phyloP scores from a whole-genome alignment of 1,140 invertebrate species.

The Hyles vespertilio region DNA sequence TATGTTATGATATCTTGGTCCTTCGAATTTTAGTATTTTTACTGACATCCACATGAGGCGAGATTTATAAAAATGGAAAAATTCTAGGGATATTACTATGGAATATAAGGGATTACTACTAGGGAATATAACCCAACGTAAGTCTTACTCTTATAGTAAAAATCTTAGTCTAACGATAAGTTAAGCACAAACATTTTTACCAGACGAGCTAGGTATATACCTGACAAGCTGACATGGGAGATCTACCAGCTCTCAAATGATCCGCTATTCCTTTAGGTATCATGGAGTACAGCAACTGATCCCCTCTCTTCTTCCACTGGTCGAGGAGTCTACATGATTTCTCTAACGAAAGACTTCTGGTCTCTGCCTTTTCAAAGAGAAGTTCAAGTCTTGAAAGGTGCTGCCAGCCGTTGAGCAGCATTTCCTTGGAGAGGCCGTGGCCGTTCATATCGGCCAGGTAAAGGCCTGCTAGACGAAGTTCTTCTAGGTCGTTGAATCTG shows the following conservation, averaged over 20 bases:
- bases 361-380: constrained; percentile 87
- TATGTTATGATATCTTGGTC: too few relatives aligned
- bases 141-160: too few relatives aligned
- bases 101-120: too few relatives aligned
- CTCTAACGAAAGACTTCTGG: constrained; percentile 84
- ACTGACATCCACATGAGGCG: too few relatives aligned
- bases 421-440: constrained; percentile 89
- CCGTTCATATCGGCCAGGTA: constrained; percentile 91
- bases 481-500: constrained; percentile 90
- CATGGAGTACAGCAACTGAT: constrained; percentile 94
- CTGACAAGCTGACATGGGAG: constrained; percentile 86
- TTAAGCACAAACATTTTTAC: too few relatives aligned
- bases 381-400: constrained; percentile 90
- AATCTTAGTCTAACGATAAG: too few relatives aligned
- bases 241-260: constrained; percentile 79
- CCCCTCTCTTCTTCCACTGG: constrained; percentile 90
- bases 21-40: too few relatives aligned
- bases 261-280: constrained; percentile 83
- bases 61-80: too few relatives aligned
- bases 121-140: too few relatives aligned
- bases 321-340: constrained; percentile 83
- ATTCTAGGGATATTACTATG: too few relatives aligned
- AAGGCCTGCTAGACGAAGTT: constrained; percentile 85
- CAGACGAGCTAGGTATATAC: constrained; percentile 14
- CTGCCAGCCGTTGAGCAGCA: constrained; percentile 91